Base-by-base conservation (phyloP, 23 tunicate genomes). In the Ascidia mentula region DNA sequence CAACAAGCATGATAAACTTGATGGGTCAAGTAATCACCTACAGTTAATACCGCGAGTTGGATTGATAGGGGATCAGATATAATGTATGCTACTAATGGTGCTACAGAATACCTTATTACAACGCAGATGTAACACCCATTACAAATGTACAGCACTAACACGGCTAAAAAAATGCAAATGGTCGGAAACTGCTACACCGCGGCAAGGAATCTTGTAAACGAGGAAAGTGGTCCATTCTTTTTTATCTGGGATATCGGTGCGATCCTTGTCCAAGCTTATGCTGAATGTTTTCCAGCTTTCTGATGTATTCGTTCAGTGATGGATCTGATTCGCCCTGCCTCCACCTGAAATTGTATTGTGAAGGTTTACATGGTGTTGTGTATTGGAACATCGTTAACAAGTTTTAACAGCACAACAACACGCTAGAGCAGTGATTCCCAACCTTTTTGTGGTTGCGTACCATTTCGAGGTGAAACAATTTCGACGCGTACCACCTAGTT, bases 281-380 rank as follows among this genome's bases (percentile, higher is more conserved):
- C 37, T 92, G 97, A 59, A 92, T 73, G 73, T 92, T 92, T 70
- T 92, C 97, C 60, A 92, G 87, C 36, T 87, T 86, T 31, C 75
- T 87, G 46, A 92, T 92, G 82, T 92, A 92, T 72, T 92, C 91
- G 74, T 92, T 87, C 6, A 92, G 82, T 6, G 97, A 87, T 20
- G 97, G 91, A 35, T 92, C 97, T 0, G 87, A 53, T 34, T 85
- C 86, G 0, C 76, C 82, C 7, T 80, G 92, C 18, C 75, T 70
- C 12, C 82, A 39, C 24, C 92, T 82, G 82, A 12, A 53, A 53
- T n/a, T n/a, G n/a, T n/a, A n/a, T n/a, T n/a, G n/a, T n/a, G n/a
- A n/a, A n/a, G n/a, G n/a, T n/a, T n/a, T n/a, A n/a, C n/a, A n/a
- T n/a, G n/a, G n/a, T n/a, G n/a, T n/a, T n/a, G n/a, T n/a, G n/a